phyloP scores from a whole-genome alignment of 2,888 invertebrate genomes.

The Leptopilina syphax region DNA sequence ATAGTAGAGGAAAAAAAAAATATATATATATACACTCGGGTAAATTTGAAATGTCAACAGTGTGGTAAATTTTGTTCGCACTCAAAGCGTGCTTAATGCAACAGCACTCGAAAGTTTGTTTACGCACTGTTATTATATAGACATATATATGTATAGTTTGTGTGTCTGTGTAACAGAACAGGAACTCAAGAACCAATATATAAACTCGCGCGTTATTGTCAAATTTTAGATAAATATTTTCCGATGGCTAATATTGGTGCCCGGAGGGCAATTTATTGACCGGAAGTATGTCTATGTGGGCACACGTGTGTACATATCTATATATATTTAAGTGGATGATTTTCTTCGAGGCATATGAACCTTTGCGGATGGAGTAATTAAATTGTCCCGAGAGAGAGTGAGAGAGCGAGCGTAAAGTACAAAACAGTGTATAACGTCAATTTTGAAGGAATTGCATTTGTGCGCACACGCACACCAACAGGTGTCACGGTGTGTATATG shows the following conservation, averaged over 20 bases:
- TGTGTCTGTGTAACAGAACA: neutral
- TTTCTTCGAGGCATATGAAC: neutral
- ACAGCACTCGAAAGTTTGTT: neutral
- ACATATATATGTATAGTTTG: neutral
- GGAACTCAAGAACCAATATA: neutral
- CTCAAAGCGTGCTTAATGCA: neutral
- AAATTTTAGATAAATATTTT: neutral
- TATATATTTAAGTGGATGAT: neutral
- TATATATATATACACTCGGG: no score
- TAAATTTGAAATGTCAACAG: slow-evolving; percentile 10
- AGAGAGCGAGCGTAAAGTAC: slow-evolving; percentile 50
- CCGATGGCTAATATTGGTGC: neutral
- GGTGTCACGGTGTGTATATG: slow-evolving; percentile 37
- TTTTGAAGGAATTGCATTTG: slow-evolving; percentile 42
- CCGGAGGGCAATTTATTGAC: neutral
- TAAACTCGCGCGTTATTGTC: neutral
- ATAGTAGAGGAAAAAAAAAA: no score
- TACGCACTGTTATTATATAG: neutral
- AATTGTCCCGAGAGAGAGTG: neutral
- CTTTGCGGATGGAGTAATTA: slow-evolving; percentile 12
- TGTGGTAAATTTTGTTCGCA: neutral
- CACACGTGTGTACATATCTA: no score
- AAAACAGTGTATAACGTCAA: slow-evolving; percentile 52
- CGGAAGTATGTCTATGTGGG: neutral
- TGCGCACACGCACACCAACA: slow-evolving; percentile 39